phyloP scores from a whole-genome alignment of 35 echinoderm and acorn worm genomes.

The Amphiura filiformis region DNA sequence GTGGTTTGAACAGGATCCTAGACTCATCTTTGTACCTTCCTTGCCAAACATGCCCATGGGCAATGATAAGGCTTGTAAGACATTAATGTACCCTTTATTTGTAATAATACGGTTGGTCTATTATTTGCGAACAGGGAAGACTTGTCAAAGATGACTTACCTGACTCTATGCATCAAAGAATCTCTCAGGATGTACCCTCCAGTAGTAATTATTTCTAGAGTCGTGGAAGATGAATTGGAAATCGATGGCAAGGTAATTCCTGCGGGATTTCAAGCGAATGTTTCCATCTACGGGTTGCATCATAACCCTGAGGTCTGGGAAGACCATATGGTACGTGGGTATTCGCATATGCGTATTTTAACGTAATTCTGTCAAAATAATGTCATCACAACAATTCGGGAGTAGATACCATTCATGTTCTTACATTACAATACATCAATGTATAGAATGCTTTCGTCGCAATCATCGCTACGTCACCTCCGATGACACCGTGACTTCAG shows the following conservation, averaged over 20 bases:
- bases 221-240: background rate
- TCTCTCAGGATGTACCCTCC: background rate
- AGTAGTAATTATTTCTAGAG: background rate
- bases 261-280: background rate
- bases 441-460: too few species aligned
- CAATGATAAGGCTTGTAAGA: background rate
- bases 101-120: background rate
- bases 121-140: background rate
- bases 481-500: too few species aligned
- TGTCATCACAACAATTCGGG: too few species aligned
- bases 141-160: background rate
- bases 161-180: slow-evolving; percentile 5
- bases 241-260: background rate
- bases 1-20: too few species aligned
- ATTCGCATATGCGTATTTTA: too few species aligned
- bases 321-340: background rate
- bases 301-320: background rate
- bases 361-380: too few species aligned
- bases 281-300: background rate
- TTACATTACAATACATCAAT: too few species aligned
- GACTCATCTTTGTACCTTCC: background rate
- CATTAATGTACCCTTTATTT: background rate
- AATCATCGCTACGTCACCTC: too few species aligned
- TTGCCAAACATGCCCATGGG: background rate
- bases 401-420: too few species aligned